A percentile compares a stretch with the other conserved stretches of the same genome.
These are phyloP conservation scores for Prionailurus bengalensis DNA, from an alignment of 2,113 vertebrate species.

Conservation along the genomic window DNA sequence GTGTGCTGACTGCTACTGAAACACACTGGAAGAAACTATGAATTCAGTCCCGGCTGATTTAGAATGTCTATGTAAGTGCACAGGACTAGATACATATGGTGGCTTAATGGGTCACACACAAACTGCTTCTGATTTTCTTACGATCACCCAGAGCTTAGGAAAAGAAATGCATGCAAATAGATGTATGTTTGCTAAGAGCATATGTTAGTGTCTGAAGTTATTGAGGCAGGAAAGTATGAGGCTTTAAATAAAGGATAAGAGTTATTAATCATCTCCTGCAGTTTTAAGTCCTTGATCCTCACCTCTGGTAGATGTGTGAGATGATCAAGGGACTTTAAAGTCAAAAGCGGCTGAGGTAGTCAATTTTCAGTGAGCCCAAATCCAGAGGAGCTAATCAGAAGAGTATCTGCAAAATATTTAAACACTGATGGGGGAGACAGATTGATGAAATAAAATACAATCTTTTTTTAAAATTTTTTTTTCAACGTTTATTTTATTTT, in stretches of 20 bases:
- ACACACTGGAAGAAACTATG: neutral
- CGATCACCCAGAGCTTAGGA: neutral
- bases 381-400: neutral
- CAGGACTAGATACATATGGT: neutral
- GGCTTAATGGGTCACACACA: neutral
- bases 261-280: neutral
- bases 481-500: too few relatives aligned
- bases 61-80: neutral
- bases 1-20: neutral
- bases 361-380: neutral
- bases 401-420: neutral
- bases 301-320: neutral
- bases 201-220: neutral
- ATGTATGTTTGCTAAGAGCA: neutral
- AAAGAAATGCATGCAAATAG: neutral
- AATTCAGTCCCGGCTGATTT: neutral
- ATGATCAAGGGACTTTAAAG: neutral
- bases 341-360: neutral
- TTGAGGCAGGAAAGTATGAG: neutral
- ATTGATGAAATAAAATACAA: neutral
- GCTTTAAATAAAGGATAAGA: neutral
- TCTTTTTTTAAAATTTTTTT: neutral
- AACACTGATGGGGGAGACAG: neutral
- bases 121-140: neutral
- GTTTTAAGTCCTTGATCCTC: neutral